These are phyloP conservation scores for Apamea anceps DNA, from an alignment of 2,888 invertebrate genomes.

Conservation along the genomic window DNA sequence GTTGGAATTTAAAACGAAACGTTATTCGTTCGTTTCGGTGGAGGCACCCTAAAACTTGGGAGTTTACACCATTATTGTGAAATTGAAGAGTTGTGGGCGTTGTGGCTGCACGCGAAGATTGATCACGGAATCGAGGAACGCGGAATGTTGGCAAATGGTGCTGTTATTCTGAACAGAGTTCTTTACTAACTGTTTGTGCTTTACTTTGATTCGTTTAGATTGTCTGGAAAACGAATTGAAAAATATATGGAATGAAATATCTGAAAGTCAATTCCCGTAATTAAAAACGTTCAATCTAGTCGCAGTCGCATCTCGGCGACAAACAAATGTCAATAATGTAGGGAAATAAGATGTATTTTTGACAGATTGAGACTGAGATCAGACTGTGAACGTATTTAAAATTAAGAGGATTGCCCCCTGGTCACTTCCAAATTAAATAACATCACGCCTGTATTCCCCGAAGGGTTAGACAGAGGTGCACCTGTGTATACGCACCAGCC, in stretches of 20 bases:
- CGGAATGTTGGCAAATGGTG: constrained; percentile 33
- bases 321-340: too few relatives aligned
- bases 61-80: constrained; percentile 43
- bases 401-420: too few relatives aligned
- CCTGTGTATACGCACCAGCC: too few relatives aligned
- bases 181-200: constrained; percentile 12
- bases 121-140: constrained; percentile 45
- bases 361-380: too few relatives aligned
- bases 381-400: too few relatives aligned
- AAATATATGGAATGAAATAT: neutral
- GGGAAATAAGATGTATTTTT: too few relatives aligned
- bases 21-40: constrained; percentile 26
- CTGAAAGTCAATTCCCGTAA: neutral
- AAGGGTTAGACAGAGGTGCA: too few relatives aligned
- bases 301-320: too few relatives aligned
- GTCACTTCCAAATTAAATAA: too few relatives aligned
- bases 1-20: constrained; percentile 50
- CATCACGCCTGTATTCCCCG: too few relatives aligned
- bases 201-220: neutral
- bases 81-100: constrained; percentile 45
- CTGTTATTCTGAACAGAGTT: constrained; percentile 10
- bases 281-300: too few relatives aligned
- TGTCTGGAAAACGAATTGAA: neutral
- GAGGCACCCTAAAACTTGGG: constrained; percentile 44
- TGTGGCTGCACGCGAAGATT: constrained; percentile 53